Conservation (phyloP, 2,797 vertebrate species). For the Erpetoichthys calabaricus region DNA sequence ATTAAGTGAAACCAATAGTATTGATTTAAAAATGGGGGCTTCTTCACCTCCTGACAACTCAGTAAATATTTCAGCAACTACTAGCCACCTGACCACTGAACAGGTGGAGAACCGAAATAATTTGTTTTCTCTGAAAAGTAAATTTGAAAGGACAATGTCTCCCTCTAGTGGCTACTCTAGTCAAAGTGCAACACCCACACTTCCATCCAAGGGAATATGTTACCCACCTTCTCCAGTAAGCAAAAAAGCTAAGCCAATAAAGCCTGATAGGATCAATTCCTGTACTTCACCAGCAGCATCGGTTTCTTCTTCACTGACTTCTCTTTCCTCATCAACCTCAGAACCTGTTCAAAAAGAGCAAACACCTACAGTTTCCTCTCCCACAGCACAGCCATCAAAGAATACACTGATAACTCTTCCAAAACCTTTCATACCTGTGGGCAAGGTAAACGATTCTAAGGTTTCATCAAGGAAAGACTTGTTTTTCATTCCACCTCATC, state of each 20-base stretch:
- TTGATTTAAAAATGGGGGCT: not conserved
- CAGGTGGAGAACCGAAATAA: constrained; percentile 25
- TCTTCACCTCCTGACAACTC: constrained; percentile 22
- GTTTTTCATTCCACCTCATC: constrained; percentile 74
- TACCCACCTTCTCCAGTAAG: constrained; percentile 53
- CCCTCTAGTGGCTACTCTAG: constrained; percentile 95
- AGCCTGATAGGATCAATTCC: constrained; percentile 60
- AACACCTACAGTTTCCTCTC: not conserved
- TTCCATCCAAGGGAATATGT: constrained; percentile 61
- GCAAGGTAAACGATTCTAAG: constrained; percentile 17
- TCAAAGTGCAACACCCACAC: constrained; percentile 85
- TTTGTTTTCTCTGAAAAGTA: constrained; percentile 36
- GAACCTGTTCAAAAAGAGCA: constrained; percentile 46
- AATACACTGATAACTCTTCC: constrained; percentile 20
- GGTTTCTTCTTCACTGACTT: constrained; percentile 68
- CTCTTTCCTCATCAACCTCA: constrained; percentile 64
- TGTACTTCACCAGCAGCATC: constrained; percentile 61
- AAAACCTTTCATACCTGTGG: constrained; percentile 15
- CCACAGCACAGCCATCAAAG: constrained; percentile 7
- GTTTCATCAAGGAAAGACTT: constrained; percentile 29
- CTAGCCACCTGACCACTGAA: constrained; percentile 17
- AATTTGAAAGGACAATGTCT: constrained; percentile 82
- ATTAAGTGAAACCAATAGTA: constrained; percentile 23
- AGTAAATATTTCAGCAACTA: constrained; percentile 23
- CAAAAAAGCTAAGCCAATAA: constrained; percentile 55